These are phyloP conservation scores for Brachypodius melanocephalos DNA, from an alignment of 2,113 vertebrate genomes.

Conservation along the genomic window DNA sequence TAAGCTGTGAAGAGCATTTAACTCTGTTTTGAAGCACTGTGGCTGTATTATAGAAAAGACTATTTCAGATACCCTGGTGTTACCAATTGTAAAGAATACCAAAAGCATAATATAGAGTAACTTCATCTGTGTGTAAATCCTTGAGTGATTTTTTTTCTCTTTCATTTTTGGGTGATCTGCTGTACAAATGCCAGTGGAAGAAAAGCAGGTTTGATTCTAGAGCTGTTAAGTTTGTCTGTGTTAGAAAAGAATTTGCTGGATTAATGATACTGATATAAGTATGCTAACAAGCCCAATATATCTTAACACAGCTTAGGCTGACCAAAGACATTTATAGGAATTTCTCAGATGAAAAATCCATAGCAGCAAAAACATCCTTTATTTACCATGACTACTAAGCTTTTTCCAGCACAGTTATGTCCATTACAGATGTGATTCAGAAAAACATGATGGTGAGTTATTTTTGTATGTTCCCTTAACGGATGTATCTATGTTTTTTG, in stretches of 20 bases:
- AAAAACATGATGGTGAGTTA: constrained; percentile 13
- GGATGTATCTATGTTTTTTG: not conserved
- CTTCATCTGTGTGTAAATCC: not conserved
- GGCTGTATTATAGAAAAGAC: not conserved
- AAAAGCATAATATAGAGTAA: not conserved
- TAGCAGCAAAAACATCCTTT: constrained; percentile 36
- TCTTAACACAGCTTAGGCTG: not conserved
- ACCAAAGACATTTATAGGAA: constrained; percentile 22
- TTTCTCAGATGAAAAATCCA: constrained; percentile 29
- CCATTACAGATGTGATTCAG: constrained; percentile 20
- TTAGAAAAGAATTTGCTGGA: not conserved
- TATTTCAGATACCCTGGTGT: not conserved
- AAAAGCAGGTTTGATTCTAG: not conserved
- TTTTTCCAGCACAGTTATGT: not conserved
- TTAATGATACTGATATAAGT: not conserved
- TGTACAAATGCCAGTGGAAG: not conserved
- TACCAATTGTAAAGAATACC: not conserved
- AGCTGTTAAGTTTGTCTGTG: not conserved
- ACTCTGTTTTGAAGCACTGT: not conserved
- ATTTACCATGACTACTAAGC: constrained; percentile 39
- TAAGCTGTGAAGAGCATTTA: not conserved
- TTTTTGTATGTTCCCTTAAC: not conserved
- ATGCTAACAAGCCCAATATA: not conserved
- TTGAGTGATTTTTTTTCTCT: not conserved
- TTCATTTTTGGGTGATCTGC: not conserved